A percentile compares a stretch with the other conserved stretches of the same genome.
These are phyloP conservation scores for Gymnodraco acuticeps DNA, from an alignment of 2,797 vertebrate species.

Conservation along the genomic window DNA sequence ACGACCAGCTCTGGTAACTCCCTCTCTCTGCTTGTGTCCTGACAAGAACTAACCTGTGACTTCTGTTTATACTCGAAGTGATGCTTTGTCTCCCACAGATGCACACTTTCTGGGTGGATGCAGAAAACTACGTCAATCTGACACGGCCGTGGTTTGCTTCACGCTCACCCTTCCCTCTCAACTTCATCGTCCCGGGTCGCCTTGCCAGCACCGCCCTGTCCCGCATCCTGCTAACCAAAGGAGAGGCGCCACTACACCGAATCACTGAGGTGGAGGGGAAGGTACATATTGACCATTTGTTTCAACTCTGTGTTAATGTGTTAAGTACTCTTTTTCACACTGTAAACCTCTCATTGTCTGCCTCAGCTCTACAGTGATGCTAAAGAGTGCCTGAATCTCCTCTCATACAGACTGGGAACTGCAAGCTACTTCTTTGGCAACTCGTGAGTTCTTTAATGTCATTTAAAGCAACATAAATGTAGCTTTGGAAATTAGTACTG, in stretches of 20 bases:
- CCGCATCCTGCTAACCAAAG: slow-evolving; percentile 93
- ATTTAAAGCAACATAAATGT: not conserved
- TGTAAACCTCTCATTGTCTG: slow-evolving; percentile 9
- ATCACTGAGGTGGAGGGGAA: slow-evolving; percentile 94
- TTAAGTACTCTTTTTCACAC: not conserved
- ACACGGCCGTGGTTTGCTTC: slow-evolving; percentile 98
- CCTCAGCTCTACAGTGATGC: slow-evolving; percentile 96
- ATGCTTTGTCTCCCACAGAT: slow-evolving; percentile 81
- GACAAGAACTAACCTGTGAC: not conserved
- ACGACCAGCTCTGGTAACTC: slow-evolving; percentile 90
- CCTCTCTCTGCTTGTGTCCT: slow-evolving; percentile 5
- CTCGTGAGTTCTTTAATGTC: slow-evolving; percentile 86
- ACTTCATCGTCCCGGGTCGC: slow-evolving; percentile 90
- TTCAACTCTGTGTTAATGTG: not conserved
- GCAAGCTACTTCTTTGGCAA: slow-evolving; percentile 95
- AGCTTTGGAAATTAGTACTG: no score
- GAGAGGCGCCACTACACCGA: slow-evolving; percentile 89
- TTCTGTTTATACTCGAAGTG: not conserved
- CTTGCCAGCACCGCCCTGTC: slow-evolving; percentile 90
- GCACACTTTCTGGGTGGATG: slow-evolving; percentile 98
- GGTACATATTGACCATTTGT: slow-evolving; percentile 75
- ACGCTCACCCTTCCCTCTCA: slow-evolving; percentile 93
- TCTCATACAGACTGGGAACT: slow-evolving; percentile 93
- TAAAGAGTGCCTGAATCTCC: slow-evolving; percentile 97
- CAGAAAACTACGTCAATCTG: slow-evolving; percentile 94